Percentiles rank a stretch among this genome's conserved stretches.
Evolutionary conservation across 2,797 vertebrate species (phyloP).

Genomic region (Chelidonichthys spinosus): DNA sequence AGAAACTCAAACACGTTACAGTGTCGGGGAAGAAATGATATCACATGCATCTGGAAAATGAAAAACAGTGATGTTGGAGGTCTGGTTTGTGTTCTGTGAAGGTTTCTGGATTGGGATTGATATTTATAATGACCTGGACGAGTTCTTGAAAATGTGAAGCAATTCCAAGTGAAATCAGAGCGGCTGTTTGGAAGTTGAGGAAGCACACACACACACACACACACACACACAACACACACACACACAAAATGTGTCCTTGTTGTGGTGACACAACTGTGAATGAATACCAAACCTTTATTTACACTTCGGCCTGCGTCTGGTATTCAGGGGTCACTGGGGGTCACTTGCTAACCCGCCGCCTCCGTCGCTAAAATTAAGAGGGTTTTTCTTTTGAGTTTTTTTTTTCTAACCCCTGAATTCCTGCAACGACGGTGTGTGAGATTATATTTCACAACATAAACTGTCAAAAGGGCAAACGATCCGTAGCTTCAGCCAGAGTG

Average conservation of each 20-base stretch:
- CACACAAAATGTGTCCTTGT: slow-evolving; percentile 67
- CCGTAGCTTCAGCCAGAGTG: slow-evolving; percentile 48
- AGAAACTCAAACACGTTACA: slow-evolving; percentile 23
- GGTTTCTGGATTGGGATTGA: slow-evolving; percentile 13
- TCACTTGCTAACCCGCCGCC: slow-evolving; percentile 68
- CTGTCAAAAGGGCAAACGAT: slow-evolving; percentile 64
- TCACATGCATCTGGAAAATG: slow-evolving; percentile 31
- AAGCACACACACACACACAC: slow-evolving; percentile 26
- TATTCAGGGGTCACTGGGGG: slow-evolving; percentile 77
- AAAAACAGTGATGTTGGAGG: background rate
- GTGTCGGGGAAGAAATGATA: slow-evolving; percentile 2
- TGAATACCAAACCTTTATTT: slow-evolving; percentile 80
- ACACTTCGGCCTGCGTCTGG: slow-evolving; percentile 76
- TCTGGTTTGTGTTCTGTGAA: slow-evolving; percentile 11
- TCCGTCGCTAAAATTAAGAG: slow-evolving; percentile 72
- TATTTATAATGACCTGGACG: slow-evolving; percentile 13
- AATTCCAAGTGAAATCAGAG: slow-evolving; percentile 13
- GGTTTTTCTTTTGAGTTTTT: slow-evolving; percentile 42
- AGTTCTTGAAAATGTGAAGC: slow-evolving; percentile 20
- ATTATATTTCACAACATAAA: slow-evolving; percentile 74
- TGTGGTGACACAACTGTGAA: slow-evolving; percentile 59
- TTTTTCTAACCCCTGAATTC: slow-evolving; percentile 45
- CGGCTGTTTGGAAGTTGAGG: slow-evolving; percentile 14
- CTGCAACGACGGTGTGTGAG: slow-evolving; percentile 54
- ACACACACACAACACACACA: slow-evolving; percentile 55